phyloP scores from a whole-genome alignment of 2,888 invertebrate species.

The Crossocerus cetratus region DNA sequence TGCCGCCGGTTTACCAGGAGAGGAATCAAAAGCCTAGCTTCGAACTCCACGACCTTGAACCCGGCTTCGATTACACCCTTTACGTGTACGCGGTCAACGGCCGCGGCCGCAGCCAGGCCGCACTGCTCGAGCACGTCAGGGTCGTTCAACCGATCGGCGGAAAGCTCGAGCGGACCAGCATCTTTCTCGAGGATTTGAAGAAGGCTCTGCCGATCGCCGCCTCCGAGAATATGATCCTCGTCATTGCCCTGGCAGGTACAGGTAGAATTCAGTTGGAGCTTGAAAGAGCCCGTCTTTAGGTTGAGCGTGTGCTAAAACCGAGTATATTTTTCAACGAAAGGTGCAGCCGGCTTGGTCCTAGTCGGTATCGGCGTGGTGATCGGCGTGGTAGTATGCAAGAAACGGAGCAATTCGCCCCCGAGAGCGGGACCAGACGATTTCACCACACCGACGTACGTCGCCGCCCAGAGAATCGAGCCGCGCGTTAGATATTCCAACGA shows the following conservation, averaged over 20 bases:
- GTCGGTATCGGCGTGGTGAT: conserved; percentile 74
- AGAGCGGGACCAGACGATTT: conserved; percentile 70
- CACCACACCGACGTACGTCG: conserved; percentile 72
- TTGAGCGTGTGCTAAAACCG: background rate
- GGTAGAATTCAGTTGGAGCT: too few species aligned
- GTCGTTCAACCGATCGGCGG: conserved; percentile 68
- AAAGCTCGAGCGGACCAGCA: conserved; percentile 61
- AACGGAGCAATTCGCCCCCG: conserved; percentile 58
- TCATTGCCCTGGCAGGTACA: conserved; percentile 71
- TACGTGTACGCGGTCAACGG: conserved; percentile 90
- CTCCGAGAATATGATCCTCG: conserved; percentile 68
- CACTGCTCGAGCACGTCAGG: conserved; percentile 83
- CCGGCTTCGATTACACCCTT: conserved; percentile 88
- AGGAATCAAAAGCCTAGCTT: conserved; percentile 81
- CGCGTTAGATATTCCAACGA: conserved; percentile 69
- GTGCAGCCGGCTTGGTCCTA: conserved; percentile 69
- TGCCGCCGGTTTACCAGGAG: conserved; percentile 70
- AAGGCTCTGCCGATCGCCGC: conserved; percentile 65
- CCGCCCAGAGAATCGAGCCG: conserved; percentile 72
- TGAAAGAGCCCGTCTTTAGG: too few species aligned
- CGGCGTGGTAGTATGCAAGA: conserved; percentile 72
- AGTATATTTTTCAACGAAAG: conserved; percentile 38
- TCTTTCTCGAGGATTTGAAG: conserved; percentile 68
- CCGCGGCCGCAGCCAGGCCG: conserved; percentile 86
- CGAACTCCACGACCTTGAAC: conserved; percentile 85